Conservation (phyloP, 2,797 vertebrate species). For the Alosa sapidissima region DNA sequence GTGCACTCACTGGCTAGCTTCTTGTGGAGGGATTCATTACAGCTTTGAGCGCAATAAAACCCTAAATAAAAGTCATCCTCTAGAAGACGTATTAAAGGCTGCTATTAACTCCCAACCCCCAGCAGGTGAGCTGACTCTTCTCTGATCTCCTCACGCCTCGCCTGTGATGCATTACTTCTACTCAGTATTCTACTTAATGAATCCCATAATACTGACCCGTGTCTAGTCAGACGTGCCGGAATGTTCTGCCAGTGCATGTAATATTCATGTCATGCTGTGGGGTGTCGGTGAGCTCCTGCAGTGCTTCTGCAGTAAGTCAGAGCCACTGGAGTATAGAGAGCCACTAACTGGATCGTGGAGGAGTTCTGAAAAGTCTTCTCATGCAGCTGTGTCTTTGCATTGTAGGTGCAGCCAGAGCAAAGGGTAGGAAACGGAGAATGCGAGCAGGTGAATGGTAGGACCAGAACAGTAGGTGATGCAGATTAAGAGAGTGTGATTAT, state of each 20-base stretch:
- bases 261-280: background rate
- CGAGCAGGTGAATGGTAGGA: conserved; percentile 17
- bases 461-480: background rate
- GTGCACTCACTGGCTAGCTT: background rate
- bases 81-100: background rate
- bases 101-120: background rate
- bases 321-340: background rate
- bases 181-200: background rate
- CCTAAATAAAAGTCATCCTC: background rate
- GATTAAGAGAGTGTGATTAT: background rate
- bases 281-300: background rate
- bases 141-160: background rate
- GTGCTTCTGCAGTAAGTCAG: background rate
- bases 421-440: background rate
- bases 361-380: background rate
- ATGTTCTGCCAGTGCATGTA: background rate
- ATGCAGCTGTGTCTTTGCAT: background rate
- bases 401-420: conserved; percentile 21
- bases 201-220: background rate
- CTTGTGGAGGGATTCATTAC: background rate
- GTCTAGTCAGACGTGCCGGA: background rate
- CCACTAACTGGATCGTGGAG: background rate
- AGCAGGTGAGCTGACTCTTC: background rate
- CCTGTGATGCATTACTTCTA: background rate
- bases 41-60: background rate